phyloP scores from a whole-genome alignment of 2,797 vertebrate species.

The Lepus oiostolus region DNA sequence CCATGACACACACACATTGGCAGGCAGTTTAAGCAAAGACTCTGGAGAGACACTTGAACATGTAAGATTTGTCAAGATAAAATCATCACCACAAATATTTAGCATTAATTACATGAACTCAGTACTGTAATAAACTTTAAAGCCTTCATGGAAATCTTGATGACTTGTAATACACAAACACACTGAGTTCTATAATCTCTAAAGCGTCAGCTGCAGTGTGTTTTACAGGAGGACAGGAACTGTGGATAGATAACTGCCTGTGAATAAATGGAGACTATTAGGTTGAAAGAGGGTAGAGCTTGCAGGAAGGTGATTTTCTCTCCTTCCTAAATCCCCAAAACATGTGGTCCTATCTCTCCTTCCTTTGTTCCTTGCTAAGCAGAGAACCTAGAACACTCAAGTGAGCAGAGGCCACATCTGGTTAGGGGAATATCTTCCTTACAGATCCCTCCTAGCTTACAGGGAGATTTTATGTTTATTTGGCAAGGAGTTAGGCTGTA shows the following conservation, averaged over 20 bases:
- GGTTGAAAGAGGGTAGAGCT: not conserved
- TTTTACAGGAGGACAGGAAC: not conserved
- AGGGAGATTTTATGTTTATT: not conserved
- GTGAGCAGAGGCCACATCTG: not conserved
- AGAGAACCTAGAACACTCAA: not conserved
- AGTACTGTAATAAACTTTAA: not conserved
- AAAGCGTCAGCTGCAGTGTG: not conserved
- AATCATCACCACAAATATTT: constrained; percentile 14
- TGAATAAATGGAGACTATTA: not conserved
- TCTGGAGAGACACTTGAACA: not conserved
- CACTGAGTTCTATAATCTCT: not conserved
- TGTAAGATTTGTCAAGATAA: not conserved
- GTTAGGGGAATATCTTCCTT: not conserved
- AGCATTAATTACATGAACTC: constrained; percentile 39
- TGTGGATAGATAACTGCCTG: not conserved
- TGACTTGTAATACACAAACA: not conserved
- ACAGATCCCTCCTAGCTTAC: not conserved
- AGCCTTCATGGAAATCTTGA: not conserved
- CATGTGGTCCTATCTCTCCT: not conserved
- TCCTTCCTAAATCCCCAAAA: not conserved
- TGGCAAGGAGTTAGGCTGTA: not conserved
- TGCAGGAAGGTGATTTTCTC: not conserved
- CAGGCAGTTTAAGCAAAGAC: not conserved
- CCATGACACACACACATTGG: not conserved
- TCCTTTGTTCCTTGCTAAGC: not conserved